These are phyloP conservation scores for Psix sp. DNA, from an alignment of 1,140 invertebrate genomes.

Conservation along the genomic window DNA sequence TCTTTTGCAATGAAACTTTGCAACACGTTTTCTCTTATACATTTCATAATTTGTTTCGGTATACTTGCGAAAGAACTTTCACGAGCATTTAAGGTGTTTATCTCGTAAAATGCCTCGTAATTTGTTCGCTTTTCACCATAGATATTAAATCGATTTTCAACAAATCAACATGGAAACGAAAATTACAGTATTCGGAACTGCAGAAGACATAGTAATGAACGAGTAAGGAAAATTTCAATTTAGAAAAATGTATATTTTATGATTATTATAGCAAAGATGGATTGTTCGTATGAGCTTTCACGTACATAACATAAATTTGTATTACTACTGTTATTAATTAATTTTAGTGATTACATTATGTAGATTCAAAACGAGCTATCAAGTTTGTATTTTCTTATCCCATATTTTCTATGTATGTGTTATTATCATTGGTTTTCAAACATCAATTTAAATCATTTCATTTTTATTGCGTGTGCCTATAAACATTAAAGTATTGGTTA, in stretches of 20 bases:
- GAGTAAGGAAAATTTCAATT: constrained; percentile 9
- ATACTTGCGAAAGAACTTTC: constrained; percentile 37
- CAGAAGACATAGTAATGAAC: constrained; percentile 33
- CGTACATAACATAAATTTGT: no score
- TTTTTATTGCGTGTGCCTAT: no score
- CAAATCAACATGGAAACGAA: constrained; percentile 49
- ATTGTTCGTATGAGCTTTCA: no score
- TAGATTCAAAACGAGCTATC: no score
- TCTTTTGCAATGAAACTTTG: constrained; percentile 48
- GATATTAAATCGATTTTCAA: constrained; percentile 39
- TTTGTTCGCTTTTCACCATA: constrained; percentile 29
- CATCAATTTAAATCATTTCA: no score
- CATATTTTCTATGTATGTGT: no score
- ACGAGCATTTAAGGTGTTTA: constrained; percentile 44
- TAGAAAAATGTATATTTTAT: constrained; percentile 6
- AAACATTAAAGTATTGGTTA: no score
- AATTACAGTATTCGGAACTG: constrained; percentile 44
- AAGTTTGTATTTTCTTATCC: no score
- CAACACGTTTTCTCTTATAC: constrained; percentile 52
- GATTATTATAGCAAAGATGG: no score
- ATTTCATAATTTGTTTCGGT: constrained; percentile 56
- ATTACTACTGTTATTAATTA: no score
- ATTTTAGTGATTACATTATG: no score
- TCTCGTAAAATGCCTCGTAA: constrained; percentile 34
- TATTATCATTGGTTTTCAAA: no score